Base-by-base conservation (phyloP, 2,797 vertebrate species). In the Otolemur crassicaudatus region DNA sequence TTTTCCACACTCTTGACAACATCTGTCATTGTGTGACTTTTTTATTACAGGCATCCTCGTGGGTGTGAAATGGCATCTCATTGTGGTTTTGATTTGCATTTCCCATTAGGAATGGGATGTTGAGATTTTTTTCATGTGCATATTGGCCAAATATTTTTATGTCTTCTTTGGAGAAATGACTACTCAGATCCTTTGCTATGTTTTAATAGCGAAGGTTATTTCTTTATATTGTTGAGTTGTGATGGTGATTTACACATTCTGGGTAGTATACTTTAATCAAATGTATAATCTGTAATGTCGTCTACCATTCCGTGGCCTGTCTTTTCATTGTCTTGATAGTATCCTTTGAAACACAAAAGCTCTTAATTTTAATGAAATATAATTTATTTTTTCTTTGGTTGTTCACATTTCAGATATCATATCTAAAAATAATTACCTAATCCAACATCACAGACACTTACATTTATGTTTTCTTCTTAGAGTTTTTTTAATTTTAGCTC, bases 1-100 rank as follows among this genome's bases (percentile, higher is more conserved):
- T 90, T 95, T 77, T 91, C 37, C 56, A 84, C 5, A 27, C 80
- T 58, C 58, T 93, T 93, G 73, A 25, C 67, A 89, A 43, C 79
- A 85, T 29, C 88, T 85, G 49, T 67, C 72, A 81, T 25, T 84
- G 27, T 82, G 3, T 58, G 4, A 43, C 17, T 73, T 93, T 84
- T 53, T 60, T 60, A 20, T 79, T 84, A 75, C 25, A 87, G 61
- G 8, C 12, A 14, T 19, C 67, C 25, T 69, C 63, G 60, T 84
- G 69, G 14, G 20, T 46, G 7, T 87, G 20, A 81, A 75, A 25
- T 63, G 29, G 34, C 46, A 67, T 77, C 81, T 86, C 23, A 10
- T 70, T 72, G 17, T 72, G 53, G 29, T 92, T 84, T 95, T 91
- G 63, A 79, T 88, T 88, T 65, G 1, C 20, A 80, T 89, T 88